Conservation (phyloP, 2,113 vertebrate species). For the Nerophis lumbriciformis region DNA sequence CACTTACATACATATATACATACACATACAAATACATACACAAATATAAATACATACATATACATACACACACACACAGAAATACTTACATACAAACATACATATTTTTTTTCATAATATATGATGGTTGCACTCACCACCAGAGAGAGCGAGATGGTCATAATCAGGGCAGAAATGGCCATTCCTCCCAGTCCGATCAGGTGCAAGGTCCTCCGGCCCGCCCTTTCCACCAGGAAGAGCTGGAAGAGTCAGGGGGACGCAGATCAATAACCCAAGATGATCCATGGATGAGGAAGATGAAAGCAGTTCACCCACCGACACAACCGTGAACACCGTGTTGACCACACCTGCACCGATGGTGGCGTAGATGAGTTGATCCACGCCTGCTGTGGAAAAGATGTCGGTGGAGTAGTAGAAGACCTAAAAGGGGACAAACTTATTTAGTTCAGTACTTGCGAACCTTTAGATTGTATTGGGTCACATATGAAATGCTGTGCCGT, state of each 20-base stretch:
- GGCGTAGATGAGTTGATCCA: conserved; percentile 81
- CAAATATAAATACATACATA: no score
- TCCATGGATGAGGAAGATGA: not conserved
- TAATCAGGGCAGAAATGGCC: conserved; percentile 78
- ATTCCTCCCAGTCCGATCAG: conserved; percentile 86
- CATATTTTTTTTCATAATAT: no score
- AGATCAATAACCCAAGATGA: not conserved
- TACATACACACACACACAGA: no score
- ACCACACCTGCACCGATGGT: conserved; percentile 89
- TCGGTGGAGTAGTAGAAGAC: conserved; percentile 93
- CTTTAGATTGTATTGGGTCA: no score
- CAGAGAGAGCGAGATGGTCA: conserved; percentile 80
- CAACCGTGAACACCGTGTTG: conserved; percentile 88
- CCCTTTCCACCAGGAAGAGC: conserved; percentile 90
- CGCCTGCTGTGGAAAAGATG: conserved; percentile 81
- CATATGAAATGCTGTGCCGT: no score
- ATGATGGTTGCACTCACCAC: conserved; percentile 69
- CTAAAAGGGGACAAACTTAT: conserved; percentile 51
- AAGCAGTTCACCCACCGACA: conserved; percentile 78
- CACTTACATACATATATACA: no score
- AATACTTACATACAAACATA: no score
- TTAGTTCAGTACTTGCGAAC: no score
- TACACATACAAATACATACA: no score
- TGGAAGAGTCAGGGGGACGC: conserved; percentile 30
- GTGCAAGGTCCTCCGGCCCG: conserved; percentile 88